Conservation (phyloP, 2,797 vertebrate species). For the Pangasius mekongensis region DNA sequence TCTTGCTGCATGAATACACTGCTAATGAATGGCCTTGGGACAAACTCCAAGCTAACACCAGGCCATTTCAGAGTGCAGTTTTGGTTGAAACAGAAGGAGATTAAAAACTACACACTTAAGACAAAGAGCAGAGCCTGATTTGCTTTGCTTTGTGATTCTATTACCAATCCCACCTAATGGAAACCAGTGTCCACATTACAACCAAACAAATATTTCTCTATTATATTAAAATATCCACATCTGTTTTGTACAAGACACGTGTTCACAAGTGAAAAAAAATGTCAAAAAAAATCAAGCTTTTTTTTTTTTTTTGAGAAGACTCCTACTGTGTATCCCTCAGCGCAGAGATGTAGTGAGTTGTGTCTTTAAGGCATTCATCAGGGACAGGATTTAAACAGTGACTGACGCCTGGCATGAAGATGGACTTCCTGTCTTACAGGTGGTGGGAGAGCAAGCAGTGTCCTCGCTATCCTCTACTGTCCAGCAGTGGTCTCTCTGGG, state of each 20-base stretch:
- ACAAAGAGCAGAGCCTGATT: constrained; percentile 72
- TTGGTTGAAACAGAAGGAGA: constrained; percentile 74
- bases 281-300: constrained; percentile 51
- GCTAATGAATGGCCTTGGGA: constrained; percentile 46
- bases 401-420: constrained; percentile 66
- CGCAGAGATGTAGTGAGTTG: constrained; percentile 70
- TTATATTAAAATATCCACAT: constrained; percentile 85
- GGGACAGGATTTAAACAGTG: constrained; percentile 71
- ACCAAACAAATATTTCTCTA: constrained; percentile 76
- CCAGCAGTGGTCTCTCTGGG: constrained; percentile 37
- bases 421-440: constrained; percentile 58
- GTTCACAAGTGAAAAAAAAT: constrained; percentile 72
- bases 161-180: constrained; percentile 75
- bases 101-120: constrained; percentile 70
- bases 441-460: constrained; percentile 60
- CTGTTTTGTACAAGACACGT: constrained; percentile 80
- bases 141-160: constrained; percentile 66
- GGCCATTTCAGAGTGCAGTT: constrained; percentile 65
- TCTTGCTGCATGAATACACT: constrained; percentile 47
- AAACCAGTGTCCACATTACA: constrained; percentile 77
- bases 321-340: constrained; percentile 71
- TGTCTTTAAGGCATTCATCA: constrained; percentile 85
- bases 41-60: constrained; percentile 53
- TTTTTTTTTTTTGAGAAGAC: constrained; percentile 68
- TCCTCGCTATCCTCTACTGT: constrained; percentile 55